A percentile compares a stretch with the other conserved stretches of the same genome.
Conservation (phyloP, 2,888 invertebrate species). For the Zygaena filipendulae region DNA sequence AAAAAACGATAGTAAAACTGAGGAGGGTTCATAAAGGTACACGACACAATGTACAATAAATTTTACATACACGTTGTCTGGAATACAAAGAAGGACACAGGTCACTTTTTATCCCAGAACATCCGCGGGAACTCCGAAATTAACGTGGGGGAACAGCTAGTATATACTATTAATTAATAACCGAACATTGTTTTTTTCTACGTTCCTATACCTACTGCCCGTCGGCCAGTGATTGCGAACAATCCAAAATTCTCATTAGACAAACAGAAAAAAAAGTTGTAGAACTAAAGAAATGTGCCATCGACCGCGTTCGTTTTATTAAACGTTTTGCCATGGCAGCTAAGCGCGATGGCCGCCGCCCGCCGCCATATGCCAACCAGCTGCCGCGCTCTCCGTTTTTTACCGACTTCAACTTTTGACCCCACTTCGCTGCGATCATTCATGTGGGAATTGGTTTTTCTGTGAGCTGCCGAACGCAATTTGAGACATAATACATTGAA, state of each 20-base stretch:
- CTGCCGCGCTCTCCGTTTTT: conserved; percentile 55
- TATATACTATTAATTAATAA: too few species aligned
- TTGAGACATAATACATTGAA: conserved; percentile 29
- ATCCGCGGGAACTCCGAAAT: too few species aligned
- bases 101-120: too few species aligned
- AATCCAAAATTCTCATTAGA: background rate
- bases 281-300: conserved; percentile 26
- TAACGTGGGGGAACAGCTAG: too few species aligned
- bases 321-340: conserved; percentile 36
- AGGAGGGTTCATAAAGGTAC: too few species aligned
- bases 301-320: conserved; percentile 33
- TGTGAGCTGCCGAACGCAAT: conserved; percentile 30
- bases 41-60: too few species aligned
- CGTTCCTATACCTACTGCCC: too few species aligned
- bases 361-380: conserved; percentile 47
- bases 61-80: too few species aligned
- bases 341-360: conserved; percentile 17
- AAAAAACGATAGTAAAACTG: too few species aligned
- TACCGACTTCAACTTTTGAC: conserved; percentile 59
- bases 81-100: too few species aligned
- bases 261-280: background rate
- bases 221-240: too few species aligned
- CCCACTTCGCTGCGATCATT: conserved; percentile 58
- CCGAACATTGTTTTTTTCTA: too few species aligned
- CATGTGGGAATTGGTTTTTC: conserved; percentile 59